These are phyloP conservation scores for Lamproptera curius DNA, from an alignment of 2,888 invertebrate genomes.

Conservation along the genomic window DNA sequence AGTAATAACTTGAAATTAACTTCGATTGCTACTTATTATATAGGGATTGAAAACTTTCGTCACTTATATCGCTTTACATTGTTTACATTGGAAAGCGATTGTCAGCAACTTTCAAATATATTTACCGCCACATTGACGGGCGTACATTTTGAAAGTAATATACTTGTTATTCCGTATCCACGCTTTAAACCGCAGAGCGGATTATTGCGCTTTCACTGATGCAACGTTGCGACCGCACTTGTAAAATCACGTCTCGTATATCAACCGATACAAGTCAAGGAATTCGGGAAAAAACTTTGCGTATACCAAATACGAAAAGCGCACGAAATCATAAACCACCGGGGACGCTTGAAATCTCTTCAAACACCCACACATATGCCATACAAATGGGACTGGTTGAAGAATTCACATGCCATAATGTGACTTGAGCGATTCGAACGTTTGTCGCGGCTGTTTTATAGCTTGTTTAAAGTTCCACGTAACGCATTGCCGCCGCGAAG, in stretches of 20 bases:
- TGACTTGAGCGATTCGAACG: conserved; percentile 34
- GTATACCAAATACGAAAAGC: too few species aligned
- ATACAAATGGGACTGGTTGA: conserved; percentile 29
- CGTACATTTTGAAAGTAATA: neutral
- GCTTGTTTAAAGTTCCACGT: conserved; percentile 32
- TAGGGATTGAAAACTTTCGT: too few species aligned
- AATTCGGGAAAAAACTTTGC: neutral
- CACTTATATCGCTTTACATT: too few species aligned
- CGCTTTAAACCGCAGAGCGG: neutral
- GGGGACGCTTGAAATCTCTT: conserved; percentile 18
- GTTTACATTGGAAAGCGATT: too few species aligned
- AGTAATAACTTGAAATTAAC: too few species aligned
- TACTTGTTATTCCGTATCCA: conserved; percentile 9
- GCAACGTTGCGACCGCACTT: conserved; percentile 1
- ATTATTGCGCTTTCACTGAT: conserved; percentile 2
- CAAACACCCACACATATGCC: conserved; percentile 18
- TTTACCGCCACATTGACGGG: neutral
- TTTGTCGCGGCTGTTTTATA: conserved; percentile 39
- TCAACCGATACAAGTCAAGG: too few species aligned
- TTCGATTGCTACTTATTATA: too few species aligned
- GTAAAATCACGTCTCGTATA: too few species aligned
- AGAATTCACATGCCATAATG: conserved; percentile 30
- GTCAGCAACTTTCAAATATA: neutral
- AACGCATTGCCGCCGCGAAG: conserved; percentile 10
- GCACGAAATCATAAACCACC: neutral